Evolutionary conservation across 1,140 invertebrate species (phyloP).

Genomic region (Drosophila malerkotliana): DNA sequence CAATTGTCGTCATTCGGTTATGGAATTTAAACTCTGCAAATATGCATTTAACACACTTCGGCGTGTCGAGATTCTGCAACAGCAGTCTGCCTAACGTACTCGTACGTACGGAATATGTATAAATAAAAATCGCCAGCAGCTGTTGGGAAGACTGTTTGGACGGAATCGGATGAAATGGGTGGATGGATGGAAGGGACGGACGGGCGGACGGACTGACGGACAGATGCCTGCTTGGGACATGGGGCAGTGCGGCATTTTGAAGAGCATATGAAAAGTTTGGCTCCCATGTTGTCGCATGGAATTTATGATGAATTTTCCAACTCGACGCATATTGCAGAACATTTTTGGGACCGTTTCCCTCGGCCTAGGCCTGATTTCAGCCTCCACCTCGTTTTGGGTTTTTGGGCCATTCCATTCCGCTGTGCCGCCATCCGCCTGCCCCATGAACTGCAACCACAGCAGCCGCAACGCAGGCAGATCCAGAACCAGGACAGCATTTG

Average conservation of each 20-base stretch:
- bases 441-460: constrained; percentile 76
- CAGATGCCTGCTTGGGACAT: constrained; percentile 22
- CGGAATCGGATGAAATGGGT: constrained; percentile 1
- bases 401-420: constrained; percentile 2
- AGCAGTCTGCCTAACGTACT: constrained; percentile 11
- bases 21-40: constrained; percentile 66
- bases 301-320: constrained; percentile 81
- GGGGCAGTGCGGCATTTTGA: constrained; percentile 49
- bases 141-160: constrained; percentile 21
- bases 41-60: constrained; percentile 66
- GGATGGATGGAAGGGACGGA: constrained; percentile 8
- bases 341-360: constrained; percentile 66
- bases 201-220: constrained; percentile 8
- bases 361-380: constrained; percentile 42
- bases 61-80: constrained; percentile 48
- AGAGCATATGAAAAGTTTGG: constrained; percentile 75
- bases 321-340: constrained; percentile 78
- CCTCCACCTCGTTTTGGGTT: constrained; percentile 8
- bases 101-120: constrained; percentile 42
- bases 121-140: constrained; percentile 60
- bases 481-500: constrained; percentile 58
- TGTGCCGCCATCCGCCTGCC: neutral
- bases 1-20: constrained; percentile 53
- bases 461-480: constrained; percentile 49
- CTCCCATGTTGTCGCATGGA: constrained; percentile 75